phyloP scores from a whole-genome alignment of 2,113 vertebrate genomes.

The Salvelinus alpinus region DNA sequence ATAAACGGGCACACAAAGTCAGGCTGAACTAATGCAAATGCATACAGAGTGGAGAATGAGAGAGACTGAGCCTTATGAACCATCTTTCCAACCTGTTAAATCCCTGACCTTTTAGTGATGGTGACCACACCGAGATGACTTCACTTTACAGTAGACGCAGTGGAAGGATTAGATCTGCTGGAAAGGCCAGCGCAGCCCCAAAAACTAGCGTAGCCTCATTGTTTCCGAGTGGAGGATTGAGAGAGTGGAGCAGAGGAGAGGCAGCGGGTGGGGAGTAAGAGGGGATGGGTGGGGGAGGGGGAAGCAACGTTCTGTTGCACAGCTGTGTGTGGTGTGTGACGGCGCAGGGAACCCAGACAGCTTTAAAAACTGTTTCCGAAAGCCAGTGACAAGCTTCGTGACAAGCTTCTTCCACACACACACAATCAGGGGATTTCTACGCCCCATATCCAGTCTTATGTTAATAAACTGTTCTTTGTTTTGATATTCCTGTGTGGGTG shows the following conservation, averaged over 20 bases:
- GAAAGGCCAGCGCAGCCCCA: too few relatives aligned
- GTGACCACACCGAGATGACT: not conserved
- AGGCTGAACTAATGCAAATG: not conserved
- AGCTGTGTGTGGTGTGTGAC: constrained; percentile 5
- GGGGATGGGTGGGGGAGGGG: constrained; percentile 2
- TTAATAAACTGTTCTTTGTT: constrained; percentile 5
- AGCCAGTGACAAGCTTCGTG: constrained; percentile 8
- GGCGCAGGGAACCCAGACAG: constrained; percentile 8
- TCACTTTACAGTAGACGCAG: not conserved
- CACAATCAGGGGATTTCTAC: not conserved
- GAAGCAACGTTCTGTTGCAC: constrained; percentile 8
- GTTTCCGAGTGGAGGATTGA: not conserved
- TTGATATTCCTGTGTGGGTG: constrained; percentile 1
- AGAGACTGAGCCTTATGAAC: not conserved
- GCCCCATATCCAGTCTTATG: not conserved
- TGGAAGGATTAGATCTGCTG: not conserved
- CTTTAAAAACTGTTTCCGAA: constrained; percentile 19
- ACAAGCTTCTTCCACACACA: constrained; percentile 16
- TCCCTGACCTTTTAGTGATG: not conserved
- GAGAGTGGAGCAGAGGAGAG: not conserved
- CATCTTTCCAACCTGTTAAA: not conserved
- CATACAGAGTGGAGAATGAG: not conserved
- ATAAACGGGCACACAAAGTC: not conserved
- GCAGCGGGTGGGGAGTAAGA: not conserved
- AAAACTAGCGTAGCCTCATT: not conserved